phyloP scores from a whole-genome alignment of 2,113 vertebrate genomes.

The Thinocorus orbignyianus region DNA sequence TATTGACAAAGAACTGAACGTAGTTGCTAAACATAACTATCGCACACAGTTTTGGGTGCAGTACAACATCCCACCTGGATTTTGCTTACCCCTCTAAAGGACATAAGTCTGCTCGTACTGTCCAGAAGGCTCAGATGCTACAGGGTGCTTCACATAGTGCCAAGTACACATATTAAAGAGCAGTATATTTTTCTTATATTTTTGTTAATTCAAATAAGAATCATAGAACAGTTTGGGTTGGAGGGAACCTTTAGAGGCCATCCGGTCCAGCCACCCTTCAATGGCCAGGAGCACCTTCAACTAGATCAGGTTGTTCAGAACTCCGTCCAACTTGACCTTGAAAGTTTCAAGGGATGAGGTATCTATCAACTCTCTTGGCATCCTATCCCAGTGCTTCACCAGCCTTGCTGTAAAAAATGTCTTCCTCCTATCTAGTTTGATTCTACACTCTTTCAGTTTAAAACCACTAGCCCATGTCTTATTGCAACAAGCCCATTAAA shows the following conservation, averaged over 20 bases:
- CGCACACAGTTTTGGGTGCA: not conserved
- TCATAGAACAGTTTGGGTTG: not conserved
- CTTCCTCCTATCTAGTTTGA: not conserved
- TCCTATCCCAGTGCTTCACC: not conserved
- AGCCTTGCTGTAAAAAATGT: not conserved
- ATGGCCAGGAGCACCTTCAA: not conserved
- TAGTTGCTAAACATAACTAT: not conserved
- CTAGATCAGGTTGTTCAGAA: not conserved
- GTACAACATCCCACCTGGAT: not conserved
- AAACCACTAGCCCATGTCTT: not conserved
- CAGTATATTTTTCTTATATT: not conserved
- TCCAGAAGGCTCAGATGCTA: not conserved
- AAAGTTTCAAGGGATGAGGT: not conserved
- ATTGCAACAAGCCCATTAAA: not conserved
- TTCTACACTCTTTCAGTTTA: not conserved
- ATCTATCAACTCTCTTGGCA: not conserved
- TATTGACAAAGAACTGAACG: not conserved
- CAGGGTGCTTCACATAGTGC: not conserved
- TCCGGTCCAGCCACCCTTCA: not conserved
- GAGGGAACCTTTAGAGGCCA: not conserved
- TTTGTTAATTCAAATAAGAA: not conserved
- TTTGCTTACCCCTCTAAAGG: not conserved
- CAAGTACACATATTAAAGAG: fast-evolving
- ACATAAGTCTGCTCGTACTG: not conserved
- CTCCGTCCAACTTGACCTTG: not conserved